These are phyloP conservation scores for Apotomis betuletana DNA, from an alignment of 2,888 invertebrate genomes.

Conservation along the genomic window DNA sequence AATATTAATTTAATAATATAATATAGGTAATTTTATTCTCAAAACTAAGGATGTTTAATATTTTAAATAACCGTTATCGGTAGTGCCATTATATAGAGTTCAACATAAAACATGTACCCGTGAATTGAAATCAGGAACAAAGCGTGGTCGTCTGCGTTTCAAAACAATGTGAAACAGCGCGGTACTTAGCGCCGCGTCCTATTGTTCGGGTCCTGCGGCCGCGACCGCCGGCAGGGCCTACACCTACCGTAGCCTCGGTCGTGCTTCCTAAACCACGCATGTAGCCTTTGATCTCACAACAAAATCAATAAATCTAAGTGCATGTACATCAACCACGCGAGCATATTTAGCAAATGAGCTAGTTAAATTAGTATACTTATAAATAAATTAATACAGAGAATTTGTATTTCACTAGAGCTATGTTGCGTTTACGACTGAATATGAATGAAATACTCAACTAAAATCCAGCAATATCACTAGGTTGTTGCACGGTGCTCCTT, in stretches of 20 bases:
- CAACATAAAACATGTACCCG: slow-evolving; percentile 9
- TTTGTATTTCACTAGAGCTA: too few species aligned
- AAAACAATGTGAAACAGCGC: slow-evolving; percentile 63
- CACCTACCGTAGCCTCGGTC: slow-evolving; percentile 25
- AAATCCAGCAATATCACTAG: not conserved
- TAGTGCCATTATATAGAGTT: not conserved
- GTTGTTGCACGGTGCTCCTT: too few species aligned
- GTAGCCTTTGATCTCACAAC: not conserved
- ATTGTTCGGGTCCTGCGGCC: slow-evolving; percentile 50
- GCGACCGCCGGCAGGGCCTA: slow-evolving; percentile 23
- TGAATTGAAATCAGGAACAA: slow-evolving; percentile 59
- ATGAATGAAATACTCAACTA: too few species aligned
- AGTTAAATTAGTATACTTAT: too few species aligned
- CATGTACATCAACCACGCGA: too few species aligned
- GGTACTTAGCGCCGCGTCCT: slow-evolving; percentile 45
- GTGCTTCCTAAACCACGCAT: not conserved
- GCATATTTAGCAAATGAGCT: too few species aligned
- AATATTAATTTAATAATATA: too few species aligned
- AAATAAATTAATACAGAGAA: too few species aligned
- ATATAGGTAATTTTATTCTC: too few species aligned
- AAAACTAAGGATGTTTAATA: too few species aligned
- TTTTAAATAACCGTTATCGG: too few species aligned
- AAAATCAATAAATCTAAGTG: not conserved
- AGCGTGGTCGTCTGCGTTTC: slow-evolving; percentile 58
- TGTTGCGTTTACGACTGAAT: too few species aligned